These are phyloP conservation scores for Platycheirus albimanus DNA, from an alignment of 2,888 invertebrate species.

Conservation along the genomic window DNA sequence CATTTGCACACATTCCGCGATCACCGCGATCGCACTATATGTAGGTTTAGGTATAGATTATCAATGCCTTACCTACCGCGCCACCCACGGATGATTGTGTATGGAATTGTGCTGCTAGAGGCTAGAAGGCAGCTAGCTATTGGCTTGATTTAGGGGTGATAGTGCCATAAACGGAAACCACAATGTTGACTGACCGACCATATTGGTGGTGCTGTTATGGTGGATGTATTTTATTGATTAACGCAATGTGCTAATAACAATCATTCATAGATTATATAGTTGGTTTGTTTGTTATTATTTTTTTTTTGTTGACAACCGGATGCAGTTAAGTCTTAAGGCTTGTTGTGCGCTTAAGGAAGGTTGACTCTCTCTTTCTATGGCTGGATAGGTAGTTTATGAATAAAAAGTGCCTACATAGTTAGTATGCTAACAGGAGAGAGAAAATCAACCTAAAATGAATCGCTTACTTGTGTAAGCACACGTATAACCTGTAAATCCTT, in stretches of 20 bases:
- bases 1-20: conserved; percentile 56
- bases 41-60: not conserved
- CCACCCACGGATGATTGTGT: conserved; percentile 28
- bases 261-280: conserved; percentile 56
- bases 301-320: conserved; percentile 59
- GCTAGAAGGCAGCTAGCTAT: not conserved
- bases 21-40: conserved; percentile 29
- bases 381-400: not conserved
- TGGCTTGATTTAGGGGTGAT: conserved; percentile 56
- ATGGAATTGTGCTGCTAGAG: not conserved
- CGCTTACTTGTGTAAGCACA: too few relatives aligned
- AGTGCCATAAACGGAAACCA: conserved; percentile 33
- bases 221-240: conserved; percentile 42
- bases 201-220: conserved; percentile 1
- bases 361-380: not conserved
- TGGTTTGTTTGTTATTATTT: conserved; percentile 22
- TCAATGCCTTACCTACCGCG: not conserved
- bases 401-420: not conserved
- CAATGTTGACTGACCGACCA: conserved; percentile 29
- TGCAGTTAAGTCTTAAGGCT: conserved; percentile 21
- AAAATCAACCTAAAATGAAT: too few relatives aligned
- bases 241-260: conserved; percentile 47
- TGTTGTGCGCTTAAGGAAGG: not conserved
- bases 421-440: too few relatives aligned
- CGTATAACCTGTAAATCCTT: too few relatives aligned